phyloP scores from a whole-genome alignment of 2,113 vertebrate genomes.

The Sinosuthora webbiana region DNA sequence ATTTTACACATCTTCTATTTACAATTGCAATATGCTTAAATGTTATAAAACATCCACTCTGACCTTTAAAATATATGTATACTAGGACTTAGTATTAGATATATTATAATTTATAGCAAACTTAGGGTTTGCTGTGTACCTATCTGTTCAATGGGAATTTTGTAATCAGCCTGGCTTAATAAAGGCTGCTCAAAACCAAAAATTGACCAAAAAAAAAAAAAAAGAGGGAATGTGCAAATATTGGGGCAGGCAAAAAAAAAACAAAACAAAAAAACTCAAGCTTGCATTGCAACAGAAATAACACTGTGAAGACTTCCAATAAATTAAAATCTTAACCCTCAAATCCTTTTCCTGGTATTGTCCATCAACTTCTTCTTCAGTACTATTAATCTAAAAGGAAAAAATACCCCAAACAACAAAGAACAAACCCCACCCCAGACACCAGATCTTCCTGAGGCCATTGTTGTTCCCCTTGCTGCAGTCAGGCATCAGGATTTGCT shows the following conservation, averaged over 20 bases:
- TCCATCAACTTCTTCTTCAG: slow-evolving; percentile 18
- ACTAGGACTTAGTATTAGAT: slow-evolving; percentile 78
- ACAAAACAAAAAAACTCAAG: slow-evolving; percentile 19
- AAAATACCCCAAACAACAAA: neutral
- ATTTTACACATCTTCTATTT: slow-evolving; percentile 99
- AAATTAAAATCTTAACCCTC: slow-evolving; percentile 74
- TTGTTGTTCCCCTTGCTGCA: rapidly evolving
- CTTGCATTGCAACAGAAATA: slow-evolving; percentile 62
- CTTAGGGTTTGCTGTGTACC: slow-evolving; percentile 68
- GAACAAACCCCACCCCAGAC: neutral
- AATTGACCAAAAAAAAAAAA: neutral
- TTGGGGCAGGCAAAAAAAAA: slow-evolving; percentile 48
- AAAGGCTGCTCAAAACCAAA: slow-evolving; percentile 73
- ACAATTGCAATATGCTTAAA: slow-evolving; percentile 93
- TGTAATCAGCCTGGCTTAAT: slow-evolving; percentile 74
- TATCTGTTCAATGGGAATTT: slow-evolving; percentile 74
- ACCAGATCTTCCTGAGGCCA: neutral
- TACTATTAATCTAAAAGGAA: neutral
- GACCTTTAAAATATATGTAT: slow-evolving; percentile 83
- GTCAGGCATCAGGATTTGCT: slow-evolving; percentile 59
- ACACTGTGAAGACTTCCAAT: slow-evolving; percentile 67
- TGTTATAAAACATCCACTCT: slow-evolving; percentile 92
- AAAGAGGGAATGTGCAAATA: slow-evolving; percentile 73
- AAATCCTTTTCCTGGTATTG: slow-evolving; percentile 15
- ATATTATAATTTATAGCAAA: slow-evolving; percentile 75